Base-by-base conservation (phyloP, 1,140 invertebrate species). In the Galleria mellonella region DNA sequence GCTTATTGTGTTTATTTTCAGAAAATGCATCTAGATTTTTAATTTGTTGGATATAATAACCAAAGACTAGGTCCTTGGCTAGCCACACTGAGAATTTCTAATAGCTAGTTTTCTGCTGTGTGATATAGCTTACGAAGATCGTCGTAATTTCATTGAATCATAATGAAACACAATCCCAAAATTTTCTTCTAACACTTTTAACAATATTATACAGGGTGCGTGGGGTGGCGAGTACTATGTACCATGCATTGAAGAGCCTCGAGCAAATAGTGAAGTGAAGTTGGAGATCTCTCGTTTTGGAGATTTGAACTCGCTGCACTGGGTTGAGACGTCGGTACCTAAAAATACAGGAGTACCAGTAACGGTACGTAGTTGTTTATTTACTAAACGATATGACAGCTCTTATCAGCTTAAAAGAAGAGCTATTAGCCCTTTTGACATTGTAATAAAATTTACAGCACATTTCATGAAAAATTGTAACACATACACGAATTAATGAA, bases 161-260 rank as follows among this genome's bases (percentile, higher is more conserved):
- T n/a, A n/a, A n/a, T n/a, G n/a, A n/a, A n/a, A n/a, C n/a, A n/a
- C n/a, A n/a, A n/a, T n/a, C n/a, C n/a, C n/a, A n/a, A n/a, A n/a
- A n/a, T n/a, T n/a, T n/a, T n/a, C n/a, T n/a, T n/a, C n/a, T n/a
- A 37, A 11, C 9, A 17, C 11, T 13, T 47, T 8, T 31, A 17
- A 12, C 4, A 14, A 29, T 29, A 4, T 6, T 23, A 11, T 55
- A 17, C 23, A 64, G 48, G 49, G 49, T 12, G 35, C 30, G 10
- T 57, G 50, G 48, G 55, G 59, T 23, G 51, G 59, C 3, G 63
- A 60, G 27, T 56, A 52, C 15, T 52, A 51, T 12, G 14, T 47
- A 9, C 12, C 50, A 8, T 35, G 15, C 8, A 31, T 9, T 28
- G 43, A 42, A 31, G 13, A 23, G 2, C 14, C 17, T 29, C 17